Conservation (phyloP, 2,888 invertebrate genomes). For the Trichacis sp. region DNA sequence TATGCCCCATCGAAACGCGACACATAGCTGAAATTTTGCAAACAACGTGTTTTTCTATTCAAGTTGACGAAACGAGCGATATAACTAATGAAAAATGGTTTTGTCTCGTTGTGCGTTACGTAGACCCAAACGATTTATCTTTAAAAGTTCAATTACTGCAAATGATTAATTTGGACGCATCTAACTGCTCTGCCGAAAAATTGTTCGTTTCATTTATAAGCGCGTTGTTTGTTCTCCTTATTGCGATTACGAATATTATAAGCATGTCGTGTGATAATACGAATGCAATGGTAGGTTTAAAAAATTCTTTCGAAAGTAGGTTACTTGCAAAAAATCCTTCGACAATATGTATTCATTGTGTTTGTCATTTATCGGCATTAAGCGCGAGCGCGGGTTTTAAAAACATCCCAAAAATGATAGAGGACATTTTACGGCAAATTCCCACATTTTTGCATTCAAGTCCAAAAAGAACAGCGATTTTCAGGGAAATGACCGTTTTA, state of each 20-base stretch:
- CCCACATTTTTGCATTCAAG: background rate
- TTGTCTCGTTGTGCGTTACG: background rate
- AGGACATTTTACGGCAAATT: background rate
- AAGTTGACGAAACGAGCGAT: background rate
- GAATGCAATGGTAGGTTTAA: background rate
- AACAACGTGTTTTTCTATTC: background rate
- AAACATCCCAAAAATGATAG: background rate
- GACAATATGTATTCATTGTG: no score
- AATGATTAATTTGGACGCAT: no score
- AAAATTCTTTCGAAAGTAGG: background rate
- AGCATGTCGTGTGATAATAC: background rate
- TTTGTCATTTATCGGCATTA: no score
- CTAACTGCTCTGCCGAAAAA: no score
- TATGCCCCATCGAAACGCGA: background rate
- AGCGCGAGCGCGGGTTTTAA: no score
- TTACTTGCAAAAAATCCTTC: background rate
- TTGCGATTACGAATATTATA: background rate
- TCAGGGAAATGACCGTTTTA: background rate
- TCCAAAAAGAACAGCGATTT: background rate
- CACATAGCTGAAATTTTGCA: background rate
- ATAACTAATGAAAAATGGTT: conserved; percentile 2
- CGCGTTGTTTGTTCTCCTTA: background rate
- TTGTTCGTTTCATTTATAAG: no score
- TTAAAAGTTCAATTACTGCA: no score
- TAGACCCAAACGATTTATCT: background rate